These are phyloP conservation scores for Ictalurus furcatus DNA, from an alignment of 2,113 vertebrate species.

Conservation along the genomic window DNA sequence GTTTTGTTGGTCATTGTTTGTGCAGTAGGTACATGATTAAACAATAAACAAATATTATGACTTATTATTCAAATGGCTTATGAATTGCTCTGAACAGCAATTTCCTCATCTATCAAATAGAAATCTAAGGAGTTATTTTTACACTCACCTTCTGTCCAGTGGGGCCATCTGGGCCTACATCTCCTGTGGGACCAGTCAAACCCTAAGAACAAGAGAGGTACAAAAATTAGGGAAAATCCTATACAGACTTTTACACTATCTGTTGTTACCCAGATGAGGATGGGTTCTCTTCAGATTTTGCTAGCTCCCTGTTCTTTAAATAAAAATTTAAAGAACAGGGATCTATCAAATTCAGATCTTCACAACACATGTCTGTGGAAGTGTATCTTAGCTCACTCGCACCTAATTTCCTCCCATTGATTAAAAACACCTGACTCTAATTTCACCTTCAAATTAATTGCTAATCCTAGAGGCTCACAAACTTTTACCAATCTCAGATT, in stretches of 20 bases:
- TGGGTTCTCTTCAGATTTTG: too few relatives aligned
- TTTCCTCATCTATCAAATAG: constrained; percentile 57
- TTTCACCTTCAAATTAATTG: too few relatives aligned
- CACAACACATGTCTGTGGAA: too few relatives aligned
- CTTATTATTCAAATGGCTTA: constrained; percentile 67
- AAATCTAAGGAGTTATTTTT: constrained; percentile 61
- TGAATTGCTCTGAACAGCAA: constrained; percentile 54
- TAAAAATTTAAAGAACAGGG: too few relatives aligned
- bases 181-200: constrained; percentile 88
- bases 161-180: constrained; percentile 80
- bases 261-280: too few relatives aligned
- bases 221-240: constrained; percentile 23
- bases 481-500: too few relatives aligned
- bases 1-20: not conserved
- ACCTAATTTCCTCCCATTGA: too few relatives aligned
- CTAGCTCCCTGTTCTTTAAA: too few relatives aligned
- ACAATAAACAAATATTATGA: constrained; percentile 66
- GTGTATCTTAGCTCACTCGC: too few relatives aligned
- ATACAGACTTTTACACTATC: constrained; percentile 5
- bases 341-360: too few relatives aligned
- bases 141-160: constrained; percentile 89
- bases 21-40: not conserved
- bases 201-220: constrained; percentile 76
- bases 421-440: too few relatives aligned
- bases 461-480: too few relatives aligned